phyloP scores from a whole-genome alignment of 2,113 vertebrate genomes.

The Eonycteris spelaea region DNA sequence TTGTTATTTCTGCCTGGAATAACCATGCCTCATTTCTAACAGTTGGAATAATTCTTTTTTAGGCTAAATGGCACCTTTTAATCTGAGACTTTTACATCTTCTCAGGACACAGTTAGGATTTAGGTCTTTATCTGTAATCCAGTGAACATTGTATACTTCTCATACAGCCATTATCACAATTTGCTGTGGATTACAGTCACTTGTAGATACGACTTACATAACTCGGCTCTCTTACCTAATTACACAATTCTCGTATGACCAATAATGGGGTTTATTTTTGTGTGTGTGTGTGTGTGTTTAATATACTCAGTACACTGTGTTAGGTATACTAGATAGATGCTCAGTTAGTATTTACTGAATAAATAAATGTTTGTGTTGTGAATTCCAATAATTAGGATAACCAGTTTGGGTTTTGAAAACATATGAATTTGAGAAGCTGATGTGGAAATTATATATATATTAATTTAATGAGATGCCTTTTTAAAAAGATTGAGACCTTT shows the following conservation, averaged over 20 bases:
- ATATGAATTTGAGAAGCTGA: background rate
- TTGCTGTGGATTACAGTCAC: background rate
- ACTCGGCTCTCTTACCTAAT: no score
- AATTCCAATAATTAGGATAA: background rate
- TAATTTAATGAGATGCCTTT: slow-evolving; percentile 14
- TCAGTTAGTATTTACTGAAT: background rate
- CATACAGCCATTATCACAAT: background rate
- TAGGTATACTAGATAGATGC: background rate
- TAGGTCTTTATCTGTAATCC: background rate
- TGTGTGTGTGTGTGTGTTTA: background rate
- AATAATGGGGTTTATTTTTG: background rate
- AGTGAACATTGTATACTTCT: background rate
- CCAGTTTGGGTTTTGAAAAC: background rate
- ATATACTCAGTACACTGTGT: background rate
- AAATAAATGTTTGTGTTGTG: background rate
- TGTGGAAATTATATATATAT: background rate
- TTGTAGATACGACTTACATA: background rate
- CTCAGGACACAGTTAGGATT: background rate
- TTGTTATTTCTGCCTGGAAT: background rate
- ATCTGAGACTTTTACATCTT: background rate
- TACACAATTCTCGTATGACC: background rate
- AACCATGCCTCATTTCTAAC: background rate
- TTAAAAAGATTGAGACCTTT: background rate
- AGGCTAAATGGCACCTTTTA: background rate
- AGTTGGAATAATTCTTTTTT: background rate